phyloP scores from a whole-genome alignment of 2,797 vertebrate genomes.

The Gobio occitaniae region DNA sequence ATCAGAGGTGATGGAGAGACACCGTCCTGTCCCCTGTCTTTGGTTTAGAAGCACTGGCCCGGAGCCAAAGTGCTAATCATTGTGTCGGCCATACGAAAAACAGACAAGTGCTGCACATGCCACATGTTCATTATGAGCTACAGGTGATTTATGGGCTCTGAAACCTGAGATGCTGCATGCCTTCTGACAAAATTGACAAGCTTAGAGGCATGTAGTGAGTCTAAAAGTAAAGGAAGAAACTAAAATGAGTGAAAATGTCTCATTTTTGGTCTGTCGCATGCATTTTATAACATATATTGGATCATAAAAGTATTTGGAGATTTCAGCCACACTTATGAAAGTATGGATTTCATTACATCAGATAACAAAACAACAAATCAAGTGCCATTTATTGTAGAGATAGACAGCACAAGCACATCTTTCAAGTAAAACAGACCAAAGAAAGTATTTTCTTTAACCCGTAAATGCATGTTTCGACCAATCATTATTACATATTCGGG shows the following conservation, averaged over 20 bases:
- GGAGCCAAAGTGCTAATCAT: conserved; percentile 3
- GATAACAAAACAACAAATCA: neutral
- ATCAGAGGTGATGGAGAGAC: neutral
- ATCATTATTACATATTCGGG: no score
- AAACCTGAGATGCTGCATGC: conserved; percentile 47
- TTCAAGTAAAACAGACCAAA: neutral
- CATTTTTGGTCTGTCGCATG: neutral
- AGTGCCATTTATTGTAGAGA: neutral
- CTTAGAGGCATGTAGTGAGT: neutral
- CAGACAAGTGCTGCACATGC: neutral
- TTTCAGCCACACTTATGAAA: neutral
- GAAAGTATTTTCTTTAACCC: no score
- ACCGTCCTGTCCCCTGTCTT: neutral
- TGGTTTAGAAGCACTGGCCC: neutral
- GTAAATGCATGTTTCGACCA: no score
- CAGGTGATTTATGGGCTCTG: conserved; percentile 35
- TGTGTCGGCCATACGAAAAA: neutral
- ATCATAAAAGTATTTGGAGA: neutral
- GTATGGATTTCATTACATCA: neutral
- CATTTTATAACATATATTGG: neutral
- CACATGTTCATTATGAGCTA: conserved; percentile 17
- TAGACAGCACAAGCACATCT: neutral
- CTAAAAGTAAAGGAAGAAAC: neutral
- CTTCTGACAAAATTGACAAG: conserved; percentile 35
- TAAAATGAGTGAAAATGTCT: neutral